Conservation (phyloP, 2,888 invertebrate species). For the Amiota communis region DNA sequence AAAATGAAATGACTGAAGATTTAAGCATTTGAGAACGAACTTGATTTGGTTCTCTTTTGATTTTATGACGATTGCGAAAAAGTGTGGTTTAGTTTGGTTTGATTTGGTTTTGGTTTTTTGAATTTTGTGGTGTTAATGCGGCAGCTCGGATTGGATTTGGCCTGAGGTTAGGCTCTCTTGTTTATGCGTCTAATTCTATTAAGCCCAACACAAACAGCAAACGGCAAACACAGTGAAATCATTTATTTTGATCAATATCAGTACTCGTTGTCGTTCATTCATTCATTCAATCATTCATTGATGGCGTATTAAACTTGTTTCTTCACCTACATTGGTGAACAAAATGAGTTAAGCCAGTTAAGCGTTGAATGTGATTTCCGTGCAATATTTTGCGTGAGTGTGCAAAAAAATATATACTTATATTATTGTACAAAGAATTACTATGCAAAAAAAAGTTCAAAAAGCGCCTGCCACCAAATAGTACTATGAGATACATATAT, state of each 20-base stretch:
- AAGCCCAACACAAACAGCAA: background rate
- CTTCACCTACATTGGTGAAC: constrained; percentile 20
- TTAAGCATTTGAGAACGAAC: background rate
- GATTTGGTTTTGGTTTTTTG: background rate
- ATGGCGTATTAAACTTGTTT: constrained; percentile 22
- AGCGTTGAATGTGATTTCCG: constrained; percentile 32
- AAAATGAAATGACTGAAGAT: too few relatives aligned
- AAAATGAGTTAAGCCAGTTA: constrained; percentile 26
- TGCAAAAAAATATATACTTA: too few relatives aligned
- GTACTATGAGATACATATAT: too few relatives aligned
- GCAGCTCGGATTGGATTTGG: background rate
- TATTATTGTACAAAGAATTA: background rate
- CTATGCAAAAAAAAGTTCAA: constrained; percentile 45
- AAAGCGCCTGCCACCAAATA: constrained; percentile 27
- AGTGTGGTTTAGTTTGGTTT: background rate
- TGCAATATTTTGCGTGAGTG: constrained; percentile 22
- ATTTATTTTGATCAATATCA: constrained; percentile 24
- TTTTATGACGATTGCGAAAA: background rate
- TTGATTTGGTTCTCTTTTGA: background rate
- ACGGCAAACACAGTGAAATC: constrained; percentile 2
- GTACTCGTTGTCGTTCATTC: background rate
- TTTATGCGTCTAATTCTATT: constrained; percentile 15
- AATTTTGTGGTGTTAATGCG: constrained; percentile 2
- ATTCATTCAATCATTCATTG: background rate
- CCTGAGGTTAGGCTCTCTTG: constrained; percentile 18